Conservation (phyloP, 2,888 invertebrate species). For the Nemoura dubitans region DNA sequence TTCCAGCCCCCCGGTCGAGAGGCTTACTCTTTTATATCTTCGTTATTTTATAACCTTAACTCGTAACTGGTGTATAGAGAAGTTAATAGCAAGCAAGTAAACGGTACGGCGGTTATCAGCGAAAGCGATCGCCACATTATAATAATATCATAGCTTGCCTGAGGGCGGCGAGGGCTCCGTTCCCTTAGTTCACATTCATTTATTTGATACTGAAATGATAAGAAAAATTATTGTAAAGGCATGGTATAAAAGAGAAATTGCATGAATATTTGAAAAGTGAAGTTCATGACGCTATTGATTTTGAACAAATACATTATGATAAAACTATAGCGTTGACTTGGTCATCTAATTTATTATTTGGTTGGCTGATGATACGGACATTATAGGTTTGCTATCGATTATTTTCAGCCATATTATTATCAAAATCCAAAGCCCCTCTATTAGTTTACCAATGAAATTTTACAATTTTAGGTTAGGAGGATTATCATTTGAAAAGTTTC, state of each 20-base stretch:
- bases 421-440: not conserved
- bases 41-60: constrained; percentile 29
- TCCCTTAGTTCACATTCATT: constrained; percentile 24
- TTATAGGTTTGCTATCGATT: not conserved
- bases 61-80: not conserved
- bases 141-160: constrained; percentile 20
- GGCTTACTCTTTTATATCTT: constrained; percentile 26
- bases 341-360: not conserved
- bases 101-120: constrained; percentile 13
- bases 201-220: not conserved
- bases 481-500: not conserved
- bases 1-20: not conserved
- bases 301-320: not conserved
- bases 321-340: not conserved
- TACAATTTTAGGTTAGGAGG: not conserved
- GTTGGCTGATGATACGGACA: not conserved
- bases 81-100: constrained; percentile 19
- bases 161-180: constrained; percentile 8
- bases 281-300: not conserved
- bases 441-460: not conserved
- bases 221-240: not conserved
- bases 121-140: not conserved
- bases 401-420: not conserved
- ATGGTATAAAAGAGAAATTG: not conserved
- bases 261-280: constrained; percentile 7